Percentiles rank a stretch among this genome's conserved stretches.
phyloP scores from a whole-genome alignment of 2,113 vertebrate genomes.

The Mola mola region DNA sequence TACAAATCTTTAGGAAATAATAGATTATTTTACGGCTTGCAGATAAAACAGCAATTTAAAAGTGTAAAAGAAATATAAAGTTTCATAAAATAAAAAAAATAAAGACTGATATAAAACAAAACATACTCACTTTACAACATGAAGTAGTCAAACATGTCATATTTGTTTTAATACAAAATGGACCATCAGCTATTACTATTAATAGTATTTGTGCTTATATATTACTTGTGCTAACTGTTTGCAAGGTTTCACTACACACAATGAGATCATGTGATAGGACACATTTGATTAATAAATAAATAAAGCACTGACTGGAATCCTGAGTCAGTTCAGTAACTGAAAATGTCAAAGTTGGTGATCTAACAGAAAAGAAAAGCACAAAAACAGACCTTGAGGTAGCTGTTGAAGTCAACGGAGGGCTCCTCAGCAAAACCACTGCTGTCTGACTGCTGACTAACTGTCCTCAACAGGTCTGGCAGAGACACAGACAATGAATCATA shows the following conservation, averaged over 20 bases:
- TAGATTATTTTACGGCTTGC: no score
- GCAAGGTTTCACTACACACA: neutral
- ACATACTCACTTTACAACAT: no score
- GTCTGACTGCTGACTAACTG: conserved; percentile 94
- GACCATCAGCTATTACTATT: no score
- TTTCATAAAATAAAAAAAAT: no score
- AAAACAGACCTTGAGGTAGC: conserved; percentile 86
- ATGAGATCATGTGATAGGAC: neutral
- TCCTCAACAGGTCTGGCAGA: conserved; percentile 84
- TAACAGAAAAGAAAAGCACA: neutral
- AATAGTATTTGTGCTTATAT: no score
- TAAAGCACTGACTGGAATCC: neutral
- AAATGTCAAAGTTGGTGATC: neutral
- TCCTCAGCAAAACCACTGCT: conserved; percentile 98
- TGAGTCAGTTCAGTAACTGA: neutral
- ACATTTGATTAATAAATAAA: neutral
- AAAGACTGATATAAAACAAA: no score
- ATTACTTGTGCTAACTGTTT: no score
- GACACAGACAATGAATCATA: neutral
- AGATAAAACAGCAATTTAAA: no score
- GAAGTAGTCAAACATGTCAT: no score
- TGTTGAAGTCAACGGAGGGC: conserved; percentile 85
- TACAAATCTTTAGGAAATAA: no score
- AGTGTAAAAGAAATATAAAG: no score
- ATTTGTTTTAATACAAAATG: no score